Evolutionary conservation across 2,113 vertebrate species (phyloP).

Genomic region (Gymnorhina tibicen): DNA sequence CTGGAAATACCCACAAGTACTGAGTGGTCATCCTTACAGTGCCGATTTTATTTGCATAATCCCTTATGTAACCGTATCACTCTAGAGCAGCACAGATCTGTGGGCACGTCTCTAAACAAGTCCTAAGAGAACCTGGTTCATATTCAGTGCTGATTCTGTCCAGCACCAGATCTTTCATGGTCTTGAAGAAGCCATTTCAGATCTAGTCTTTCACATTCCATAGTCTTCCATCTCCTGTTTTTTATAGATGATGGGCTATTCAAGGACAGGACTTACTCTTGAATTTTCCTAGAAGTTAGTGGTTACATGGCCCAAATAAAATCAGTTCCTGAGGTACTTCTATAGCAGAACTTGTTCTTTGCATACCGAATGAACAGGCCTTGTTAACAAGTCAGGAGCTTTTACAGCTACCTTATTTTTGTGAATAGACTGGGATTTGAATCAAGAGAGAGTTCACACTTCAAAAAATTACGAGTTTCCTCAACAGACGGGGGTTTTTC

Average conservation of each 20-base stretch:
- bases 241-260: neutral
- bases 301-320: neutral
- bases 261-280: neutral
- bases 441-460: neutral
- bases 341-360: neutral
- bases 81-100: neutral
- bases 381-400: neutral
- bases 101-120: neutral
- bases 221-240: neutral
- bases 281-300: neutral
- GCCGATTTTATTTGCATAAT: neutral
- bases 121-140: neutral
- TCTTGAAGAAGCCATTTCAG: neutral
- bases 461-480: neutral
- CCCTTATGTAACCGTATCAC: fast-evolving
- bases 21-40: neutral
- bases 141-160: neutral
- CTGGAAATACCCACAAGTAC: neutral
- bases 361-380: neutral
- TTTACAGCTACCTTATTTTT: neutral
- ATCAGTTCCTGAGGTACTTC: neutral
- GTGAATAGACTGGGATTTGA: neutral
- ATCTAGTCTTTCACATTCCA: neutral
- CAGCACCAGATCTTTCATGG: neutral
- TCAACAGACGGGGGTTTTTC: neutral